phyloP scores from a whole-genome alignment of 2,888 invertebrate species.

The Elysia crispata region DNA sequence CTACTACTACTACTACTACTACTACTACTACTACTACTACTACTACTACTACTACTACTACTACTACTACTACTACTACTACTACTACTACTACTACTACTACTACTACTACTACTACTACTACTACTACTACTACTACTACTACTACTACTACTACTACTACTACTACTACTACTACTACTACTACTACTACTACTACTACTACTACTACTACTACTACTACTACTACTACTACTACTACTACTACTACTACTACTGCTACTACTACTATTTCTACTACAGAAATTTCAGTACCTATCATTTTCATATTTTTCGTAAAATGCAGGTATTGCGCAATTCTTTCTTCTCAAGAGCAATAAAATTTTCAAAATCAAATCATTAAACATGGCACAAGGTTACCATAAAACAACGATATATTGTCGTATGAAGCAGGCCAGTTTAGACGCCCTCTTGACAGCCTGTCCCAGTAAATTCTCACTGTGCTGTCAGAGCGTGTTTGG shows the following conservation, averaged over 20 bases:
- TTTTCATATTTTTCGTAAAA: no score
- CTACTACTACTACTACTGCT: conserved; percentile 33
- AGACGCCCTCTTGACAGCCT: no score
- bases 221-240: conserved; percentile 28
- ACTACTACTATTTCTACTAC: conserved; percentile 31
- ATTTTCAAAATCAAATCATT: no score
- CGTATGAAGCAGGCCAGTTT: no score
- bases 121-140: conserved; percentile 28
- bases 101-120: neutral
- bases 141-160: conserved; percentile 37
- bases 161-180: conserved; percentile 40
- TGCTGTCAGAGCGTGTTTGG: no score
- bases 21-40: conserved; percentile 14
- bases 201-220: conserved; percentile 35
- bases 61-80: conserved; percentile 37
- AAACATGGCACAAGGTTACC: no score
- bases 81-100: conserved; percentile 45
- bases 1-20: conserved; percentile 47
- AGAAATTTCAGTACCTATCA: conserved; percentile 34
- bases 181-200: conserved; percentile 37
- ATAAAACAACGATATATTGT: no score
- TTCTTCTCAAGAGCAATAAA: no score
- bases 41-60: conserved; percentile 28
- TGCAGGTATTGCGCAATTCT: no score
- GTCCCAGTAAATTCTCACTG: no score